Evolutionary conservation across 1,140 invertebrate genomes (phyloP).

Genomic region (Trichonephila inaurata): DNA sequence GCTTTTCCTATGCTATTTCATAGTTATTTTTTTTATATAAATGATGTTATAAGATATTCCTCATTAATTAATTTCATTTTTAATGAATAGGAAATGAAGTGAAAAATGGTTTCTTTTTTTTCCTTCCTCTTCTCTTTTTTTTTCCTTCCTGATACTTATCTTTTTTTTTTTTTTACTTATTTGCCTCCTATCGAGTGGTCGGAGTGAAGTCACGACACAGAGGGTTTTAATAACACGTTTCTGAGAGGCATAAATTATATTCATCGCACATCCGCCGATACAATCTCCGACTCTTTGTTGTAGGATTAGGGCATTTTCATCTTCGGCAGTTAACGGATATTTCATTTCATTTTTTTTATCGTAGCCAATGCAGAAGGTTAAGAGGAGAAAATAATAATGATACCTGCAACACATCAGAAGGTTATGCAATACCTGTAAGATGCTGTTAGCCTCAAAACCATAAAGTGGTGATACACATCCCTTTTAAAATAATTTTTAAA

Average conservation of each 20-base stretch:
- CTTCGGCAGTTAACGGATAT: not conserved
- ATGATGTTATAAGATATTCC: not conserved
- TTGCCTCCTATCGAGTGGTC: not conserved
- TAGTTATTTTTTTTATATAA: not conserved
- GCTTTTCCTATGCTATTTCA: not conserved
- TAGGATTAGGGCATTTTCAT: not conserved
- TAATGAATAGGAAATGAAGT: not conserved
- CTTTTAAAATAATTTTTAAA: not conserved
- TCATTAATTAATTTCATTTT: not conserved
- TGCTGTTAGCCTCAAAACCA: not conserved
- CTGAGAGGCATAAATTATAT: not conserved
- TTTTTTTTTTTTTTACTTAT: not conserved
- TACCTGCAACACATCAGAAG: not conserved
- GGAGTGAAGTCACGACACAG: not conserved
- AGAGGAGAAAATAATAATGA: not conserved
- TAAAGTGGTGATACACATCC: not conserved
- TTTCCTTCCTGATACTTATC: not conserved
- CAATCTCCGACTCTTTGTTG: not conserved
- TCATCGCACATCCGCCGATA: not conserved
- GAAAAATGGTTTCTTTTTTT: not conserved
- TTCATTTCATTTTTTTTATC: not conserved
- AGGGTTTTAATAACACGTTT: slow-evolving; percentile 12
- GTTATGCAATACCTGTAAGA: not conserved
- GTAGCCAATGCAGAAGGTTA: not conserved
- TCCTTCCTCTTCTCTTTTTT: not conserved